These are phyloP conservation scores for Aphelocoma californica DNA, from an alignment of 2,797 vertebrate genomes.

Conservation along the genomic window DNA sequence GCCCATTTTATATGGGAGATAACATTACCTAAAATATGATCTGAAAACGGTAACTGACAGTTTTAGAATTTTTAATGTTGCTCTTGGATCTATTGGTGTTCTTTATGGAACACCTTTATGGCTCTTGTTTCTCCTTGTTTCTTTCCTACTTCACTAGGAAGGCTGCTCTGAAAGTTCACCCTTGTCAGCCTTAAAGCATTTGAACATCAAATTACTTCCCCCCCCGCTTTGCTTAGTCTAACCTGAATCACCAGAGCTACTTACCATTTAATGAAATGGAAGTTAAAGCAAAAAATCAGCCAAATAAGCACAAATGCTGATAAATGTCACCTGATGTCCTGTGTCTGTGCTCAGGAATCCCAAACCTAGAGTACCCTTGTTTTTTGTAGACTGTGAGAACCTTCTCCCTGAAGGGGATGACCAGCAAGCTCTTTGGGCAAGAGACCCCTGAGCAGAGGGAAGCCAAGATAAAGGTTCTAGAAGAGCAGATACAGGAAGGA, in stretches of 20 bases:
- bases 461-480: slow-evolving; percentile 86
- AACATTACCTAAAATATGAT: background rate
- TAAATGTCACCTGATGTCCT: background rate
- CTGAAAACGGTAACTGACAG: background rate
- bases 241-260: background rate
- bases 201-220: background rate
- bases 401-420: slow-evolving; percentile 96
- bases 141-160: background rate
- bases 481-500: slow-evolving; percentile 91
- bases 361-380: background rate
- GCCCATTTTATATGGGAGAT: background rate
- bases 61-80: background rate
- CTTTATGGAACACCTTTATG: background rate
- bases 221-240: background rate
- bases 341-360: background rate
- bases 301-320: background rate
- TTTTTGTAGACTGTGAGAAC: slow-evolving; percentile 86
- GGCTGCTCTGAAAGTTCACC: background rate
- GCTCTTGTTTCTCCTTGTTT: background rate
- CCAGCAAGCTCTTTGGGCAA: slow-evolving; percentile 95
- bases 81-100: background rate
- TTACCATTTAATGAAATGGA: background rate
- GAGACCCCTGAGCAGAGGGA: slow-evolving; percentile 94
- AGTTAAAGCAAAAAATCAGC: background rate
- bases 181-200: background rate